Evolutionary conservation across 2,797 vertebrate species (phyloP).

Genomic region (Pteronotus mesoamericanus): DNA sequence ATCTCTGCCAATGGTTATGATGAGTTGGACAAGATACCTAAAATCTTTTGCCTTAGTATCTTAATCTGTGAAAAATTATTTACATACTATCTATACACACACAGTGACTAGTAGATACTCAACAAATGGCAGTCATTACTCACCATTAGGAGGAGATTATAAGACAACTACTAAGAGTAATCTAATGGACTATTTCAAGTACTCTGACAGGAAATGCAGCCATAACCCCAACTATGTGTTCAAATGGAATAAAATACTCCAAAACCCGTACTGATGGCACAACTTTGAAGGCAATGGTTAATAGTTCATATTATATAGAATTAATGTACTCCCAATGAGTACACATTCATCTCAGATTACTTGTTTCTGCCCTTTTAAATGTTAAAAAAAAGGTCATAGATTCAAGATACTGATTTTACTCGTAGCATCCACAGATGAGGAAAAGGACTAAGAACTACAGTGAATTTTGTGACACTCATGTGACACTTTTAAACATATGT

Average conservation of each 20-base stretch:
- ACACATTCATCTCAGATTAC: conserved; percentile 32
- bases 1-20: background rate
- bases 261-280: background rate
- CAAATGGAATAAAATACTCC: conserved; percentile 38
- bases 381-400: background rate
- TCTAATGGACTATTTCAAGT: conserved; percentile 20
- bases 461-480: background rate
- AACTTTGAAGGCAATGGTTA: background rate
- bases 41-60: background rate
- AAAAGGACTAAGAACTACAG: background rate
- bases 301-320: background rate
- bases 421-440: background rate
- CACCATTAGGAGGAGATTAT: background rate
- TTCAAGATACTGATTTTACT: conserved; percentile 36
- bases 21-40: background rate
- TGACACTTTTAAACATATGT: background rate
- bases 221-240: background rate
- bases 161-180: conserved; percentile 28
- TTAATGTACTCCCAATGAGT: background rate
- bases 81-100: background rate
- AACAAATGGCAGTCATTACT: background rate
- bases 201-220: background rate
- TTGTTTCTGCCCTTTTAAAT: conserved; percentile 15
- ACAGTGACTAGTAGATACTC: background rate
- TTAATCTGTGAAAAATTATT: background rate